Conservation (phyloP, 2,797 vertebrate genomes). For the Megalops cyprinoides region DNA sequence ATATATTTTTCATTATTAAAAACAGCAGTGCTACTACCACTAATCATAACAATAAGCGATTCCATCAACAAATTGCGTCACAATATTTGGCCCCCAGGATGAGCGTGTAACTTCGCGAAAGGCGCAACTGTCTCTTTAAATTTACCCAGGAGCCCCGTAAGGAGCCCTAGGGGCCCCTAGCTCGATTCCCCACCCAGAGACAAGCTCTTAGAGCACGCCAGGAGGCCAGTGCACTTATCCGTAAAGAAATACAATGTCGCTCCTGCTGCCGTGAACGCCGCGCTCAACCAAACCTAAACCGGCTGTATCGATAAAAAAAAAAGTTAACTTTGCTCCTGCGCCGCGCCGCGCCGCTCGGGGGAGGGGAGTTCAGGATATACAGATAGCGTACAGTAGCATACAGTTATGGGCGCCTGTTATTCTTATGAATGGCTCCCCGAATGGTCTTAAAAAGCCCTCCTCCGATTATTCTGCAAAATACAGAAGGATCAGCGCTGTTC, state of each 20-base stretch:
- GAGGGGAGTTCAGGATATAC: conserved; percentile 41
- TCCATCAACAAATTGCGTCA: background rate
- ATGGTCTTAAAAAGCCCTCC: conserved; percentile 49
- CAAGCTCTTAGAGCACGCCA: conserved; percentile 73
- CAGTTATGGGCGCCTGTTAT: conserved; percentile 50
- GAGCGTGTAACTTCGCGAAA: conserved; percentile 57
- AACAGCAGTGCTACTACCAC: background rate
- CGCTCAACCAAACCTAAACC: conserved; percentile 40
- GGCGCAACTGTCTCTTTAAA: conserved; percentile 93
- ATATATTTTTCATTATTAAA: background rate
- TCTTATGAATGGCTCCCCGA: conserved; percentile 48
- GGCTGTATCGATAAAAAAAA: conserved; percentile 57
- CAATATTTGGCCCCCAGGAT: conserved; percentile 53
- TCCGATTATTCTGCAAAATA: conserved; percentile 38
- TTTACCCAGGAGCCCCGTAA: conserved; percentile 98
- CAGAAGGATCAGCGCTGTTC: conserved; percentile 32
- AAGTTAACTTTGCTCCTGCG: conserved; percentile 76
- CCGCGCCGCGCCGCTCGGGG: conserved; percentile 54
- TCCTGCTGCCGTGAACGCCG: conserved; percentile 28
- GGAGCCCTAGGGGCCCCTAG: conserved; percentile 97
- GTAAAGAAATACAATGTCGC: conserved; percentile 38
- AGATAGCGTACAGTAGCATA: conserved; percentile 37
- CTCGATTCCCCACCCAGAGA: conserved; percentile 90
- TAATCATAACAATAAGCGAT: background rate
- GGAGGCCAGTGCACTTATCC: conserved; percentile 64